Evolutionary conservation across 2,797 vertebrate species (phyloP).

Genomic region (Discoglossus pictus): DNA sequence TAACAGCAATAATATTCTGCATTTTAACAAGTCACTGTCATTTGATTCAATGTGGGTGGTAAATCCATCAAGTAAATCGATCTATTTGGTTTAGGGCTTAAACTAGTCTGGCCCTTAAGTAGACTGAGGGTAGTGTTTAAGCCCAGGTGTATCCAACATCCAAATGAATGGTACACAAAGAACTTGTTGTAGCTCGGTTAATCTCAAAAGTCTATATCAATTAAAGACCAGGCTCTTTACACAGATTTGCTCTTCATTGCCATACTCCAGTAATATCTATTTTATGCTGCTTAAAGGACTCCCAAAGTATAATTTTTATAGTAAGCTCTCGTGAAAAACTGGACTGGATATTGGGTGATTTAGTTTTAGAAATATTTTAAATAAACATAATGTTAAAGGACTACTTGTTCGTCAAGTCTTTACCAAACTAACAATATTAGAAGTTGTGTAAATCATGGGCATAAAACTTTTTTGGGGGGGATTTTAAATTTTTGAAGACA

Average conservation of each 20-base stretch:
- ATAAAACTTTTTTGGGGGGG: too few relatives aligned
- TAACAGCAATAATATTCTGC: constrained; percentile 13
- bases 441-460: too few relatives aligned
- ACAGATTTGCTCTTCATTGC: background rate
- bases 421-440: too few relatives aligned
- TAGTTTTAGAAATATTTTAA: too few relatives aligned
- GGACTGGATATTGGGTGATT: too few relatives aligned
- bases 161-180: constrained; percentile 25
- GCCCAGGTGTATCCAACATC: constrained; percentile 30
- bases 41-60: constrained; percentile 38
- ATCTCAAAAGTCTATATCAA: constrained; percentile 15
- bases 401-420: too few relatives aligned
- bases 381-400: too few relatives aligned
- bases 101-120: constrained; percentile 32
- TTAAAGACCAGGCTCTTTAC: background rate
- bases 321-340: too few relatives aligned
- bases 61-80: constrained; percentile 19
- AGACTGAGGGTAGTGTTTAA: constrained; percentile 14
- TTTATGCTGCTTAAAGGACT: background rate
- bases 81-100: constrained; percentile 43
- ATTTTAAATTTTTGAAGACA: too few relatives aligned
- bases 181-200: constrained; percentile 18
- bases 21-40: constrained; percentile 33
- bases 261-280: background rate
- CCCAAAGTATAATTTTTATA: too few relatives aligned